Conservation (phyloP, 2,797 vertebrate species). For the Tauraco hartlaubi region DNA sequence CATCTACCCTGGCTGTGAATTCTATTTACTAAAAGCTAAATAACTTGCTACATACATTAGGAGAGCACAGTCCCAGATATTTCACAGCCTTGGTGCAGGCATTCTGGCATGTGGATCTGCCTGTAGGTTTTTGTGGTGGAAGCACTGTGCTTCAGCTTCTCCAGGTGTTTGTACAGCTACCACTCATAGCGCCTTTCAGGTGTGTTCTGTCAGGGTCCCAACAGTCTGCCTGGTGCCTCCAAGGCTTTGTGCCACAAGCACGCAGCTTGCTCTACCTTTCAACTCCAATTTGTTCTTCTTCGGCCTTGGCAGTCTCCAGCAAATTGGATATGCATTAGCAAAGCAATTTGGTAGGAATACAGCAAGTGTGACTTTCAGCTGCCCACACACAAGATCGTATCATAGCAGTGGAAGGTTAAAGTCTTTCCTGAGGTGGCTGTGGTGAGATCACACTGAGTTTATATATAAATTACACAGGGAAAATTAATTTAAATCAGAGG, state of each 20-base stretch:
- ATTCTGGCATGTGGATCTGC: not conserved
- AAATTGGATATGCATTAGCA: not conserved
- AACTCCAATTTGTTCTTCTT: not conserved
- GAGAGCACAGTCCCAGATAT: not conserved
- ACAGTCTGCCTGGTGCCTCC: not conserved
- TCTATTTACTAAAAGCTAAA: not conserved
- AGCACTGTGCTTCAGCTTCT: not conserved
- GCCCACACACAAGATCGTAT: not conserved
- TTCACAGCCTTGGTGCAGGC: not conserved
- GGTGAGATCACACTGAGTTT: not conserved
- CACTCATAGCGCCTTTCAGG: not conserved
- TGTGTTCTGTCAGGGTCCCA: not conserved
- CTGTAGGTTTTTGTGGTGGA: not conserved
- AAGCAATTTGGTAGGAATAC: not conserved
- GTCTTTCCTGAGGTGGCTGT: not conserved
- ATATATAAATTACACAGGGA: not conserved
- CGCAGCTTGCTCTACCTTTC: not conserved
- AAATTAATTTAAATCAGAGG: not conserved
- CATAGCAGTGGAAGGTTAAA: not conserved
- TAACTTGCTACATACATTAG: accelerated
- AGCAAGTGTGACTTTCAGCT: constrained; percentile 18
- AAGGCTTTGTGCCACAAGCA: not conserved
- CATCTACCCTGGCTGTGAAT: not conserved
- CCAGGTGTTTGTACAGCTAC: not conserved
- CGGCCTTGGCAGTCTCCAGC: not conserved